These are phyloP conservation scores for Lypha dubia DNA, from an alignment of 2,888 invertebrate genomes.

Conservation along the genomic window DNA sequence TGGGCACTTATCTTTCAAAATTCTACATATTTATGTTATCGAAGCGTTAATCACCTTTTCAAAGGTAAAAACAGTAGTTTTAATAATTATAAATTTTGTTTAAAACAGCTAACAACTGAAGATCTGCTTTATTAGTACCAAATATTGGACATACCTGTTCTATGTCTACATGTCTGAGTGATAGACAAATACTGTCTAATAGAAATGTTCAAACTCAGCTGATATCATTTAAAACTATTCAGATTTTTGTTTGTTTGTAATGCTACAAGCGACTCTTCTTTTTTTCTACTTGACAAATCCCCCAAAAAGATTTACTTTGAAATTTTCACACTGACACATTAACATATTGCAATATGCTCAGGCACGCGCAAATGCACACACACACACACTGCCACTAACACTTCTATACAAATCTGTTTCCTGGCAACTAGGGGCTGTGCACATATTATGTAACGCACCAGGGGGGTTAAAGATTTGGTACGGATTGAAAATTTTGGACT, in stretches of 20 bases:
- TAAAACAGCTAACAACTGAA: not conserved
- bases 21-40: not conserved
- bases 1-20: too few species aligned
- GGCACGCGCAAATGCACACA: not conserved
- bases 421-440: too few species aligned
- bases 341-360: not conserved
- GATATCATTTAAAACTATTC: slow-evolving; percentile 49
- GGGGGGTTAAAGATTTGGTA: too few species aligned
- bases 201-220: slow-evolving; percentile 64
- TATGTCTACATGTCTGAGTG: slow-evolving; percentile 56
- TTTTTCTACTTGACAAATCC: slow-evolving; percentile 22
- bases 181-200: slow-evolving; percentile 68
- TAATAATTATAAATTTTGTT: not conserved
- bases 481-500: too few species aligned
- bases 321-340: slow-evolving; percentile 1
- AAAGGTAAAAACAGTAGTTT: not conserved
- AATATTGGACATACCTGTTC: not conserved
- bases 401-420: slow-evolving; percentile 8
- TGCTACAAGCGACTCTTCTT: not conserved
- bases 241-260: slow-evolving; percentile 21
- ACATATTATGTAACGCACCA: too few species aligned
- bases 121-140: not conserved
- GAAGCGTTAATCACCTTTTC: too few species aligned
- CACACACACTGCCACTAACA: not conserved
- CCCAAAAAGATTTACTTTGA: slow-evolving; percentile 16